phyloP scores from a whole-genome alignment of 2,888 invertebrate species.

The Macroteleia sp. region DNA sequence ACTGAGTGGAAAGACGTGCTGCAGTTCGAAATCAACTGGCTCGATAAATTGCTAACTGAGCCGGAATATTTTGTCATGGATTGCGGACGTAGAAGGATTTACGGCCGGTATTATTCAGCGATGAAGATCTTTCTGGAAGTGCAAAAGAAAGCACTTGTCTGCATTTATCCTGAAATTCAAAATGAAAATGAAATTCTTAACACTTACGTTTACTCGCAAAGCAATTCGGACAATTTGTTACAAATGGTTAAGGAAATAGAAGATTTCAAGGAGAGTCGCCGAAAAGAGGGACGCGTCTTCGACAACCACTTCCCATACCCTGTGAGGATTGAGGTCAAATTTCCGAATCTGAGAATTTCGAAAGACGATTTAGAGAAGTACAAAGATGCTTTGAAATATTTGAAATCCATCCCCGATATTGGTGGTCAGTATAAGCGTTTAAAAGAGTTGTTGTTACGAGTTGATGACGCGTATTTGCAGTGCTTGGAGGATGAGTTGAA shows the following conservation, averaged over 20 bases:
- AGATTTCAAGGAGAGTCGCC: conserved; percentile 72
- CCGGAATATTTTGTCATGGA: conserved; percentile 43
- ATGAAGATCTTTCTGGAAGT: conserved; percentile 70
- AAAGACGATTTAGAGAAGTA: conserved; percentile 71
- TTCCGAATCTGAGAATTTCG: conserved; percentile 74
- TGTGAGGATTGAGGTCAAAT: conserved; percentile 58
- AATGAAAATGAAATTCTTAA: conserved; percentile 73
- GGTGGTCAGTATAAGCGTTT: conserved; percentile 22
- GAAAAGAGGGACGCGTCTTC: conserved; percentile 58
- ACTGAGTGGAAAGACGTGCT: conserved; percentile 74
- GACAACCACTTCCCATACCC: conserved; percentile 75
- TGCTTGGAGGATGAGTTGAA: conserved; percentile 24
- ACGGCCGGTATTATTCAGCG: conserved; percentile 65
- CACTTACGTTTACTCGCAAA: conserved; percentile 70
- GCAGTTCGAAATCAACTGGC: conserved; percentile 71
- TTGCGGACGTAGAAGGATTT: conserved; percentile 58
- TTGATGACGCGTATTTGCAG: conserved; percentile 4
- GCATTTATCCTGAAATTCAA: conserved; percentile 76
- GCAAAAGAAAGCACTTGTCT: conserved; percentile 76
- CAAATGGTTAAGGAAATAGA: conserved; percentile 75
- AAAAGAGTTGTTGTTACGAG: conserved; percentile 1
- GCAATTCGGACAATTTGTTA: conserved; percentile 69
- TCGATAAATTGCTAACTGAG: conserved; percentile 59
- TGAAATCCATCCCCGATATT: conserved; percentile 62
- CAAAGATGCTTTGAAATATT: conserved; percentile 68